These are phyloP conservation scores for Rhagonycha lutea DNA, from an alignment of 2,888 invertebrate species.

Conservation along the genomic window DNA sequence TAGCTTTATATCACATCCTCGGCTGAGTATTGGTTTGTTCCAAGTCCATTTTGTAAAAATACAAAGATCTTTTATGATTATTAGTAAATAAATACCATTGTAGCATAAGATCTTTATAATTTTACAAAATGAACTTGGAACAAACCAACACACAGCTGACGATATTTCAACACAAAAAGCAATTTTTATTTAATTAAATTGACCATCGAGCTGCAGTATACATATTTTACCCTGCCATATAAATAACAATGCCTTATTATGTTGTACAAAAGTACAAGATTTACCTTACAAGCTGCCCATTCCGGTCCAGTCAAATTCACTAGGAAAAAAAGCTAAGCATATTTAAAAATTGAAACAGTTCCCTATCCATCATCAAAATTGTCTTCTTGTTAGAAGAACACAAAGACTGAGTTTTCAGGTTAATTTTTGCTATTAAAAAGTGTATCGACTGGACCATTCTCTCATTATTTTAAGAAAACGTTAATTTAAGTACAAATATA, in stretches of 20 bases:
- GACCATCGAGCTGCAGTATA: neutral
- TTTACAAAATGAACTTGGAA: no score
- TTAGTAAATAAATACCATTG: no score
- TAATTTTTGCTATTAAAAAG: neutral
- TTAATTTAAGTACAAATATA: neutral
- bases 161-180: neutral
- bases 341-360: neutral
- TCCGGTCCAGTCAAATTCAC: neutral
- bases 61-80: no score
- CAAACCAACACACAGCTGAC: no score
- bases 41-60: no score
- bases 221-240: neutral
- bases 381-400: neutral
- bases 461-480: neutral
- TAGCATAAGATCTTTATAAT: no score
- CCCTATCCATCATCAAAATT: neutral
- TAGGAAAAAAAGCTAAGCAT: neutral
- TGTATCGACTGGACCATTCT: neutral
- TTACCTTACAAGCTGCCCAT: neutral
- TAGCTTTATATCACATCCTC: no score
- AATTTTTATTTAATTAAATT: neutral
- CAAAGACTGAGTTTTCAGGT: neutral
- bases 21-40: no score
- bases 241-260: neutral
- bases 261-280: neutral